Evolutionary conservation across 1,140 invertebrate species (phyloP), one percentile per base, ranked within the genome.

Genomic region (Drosophila truncata): DNA sequence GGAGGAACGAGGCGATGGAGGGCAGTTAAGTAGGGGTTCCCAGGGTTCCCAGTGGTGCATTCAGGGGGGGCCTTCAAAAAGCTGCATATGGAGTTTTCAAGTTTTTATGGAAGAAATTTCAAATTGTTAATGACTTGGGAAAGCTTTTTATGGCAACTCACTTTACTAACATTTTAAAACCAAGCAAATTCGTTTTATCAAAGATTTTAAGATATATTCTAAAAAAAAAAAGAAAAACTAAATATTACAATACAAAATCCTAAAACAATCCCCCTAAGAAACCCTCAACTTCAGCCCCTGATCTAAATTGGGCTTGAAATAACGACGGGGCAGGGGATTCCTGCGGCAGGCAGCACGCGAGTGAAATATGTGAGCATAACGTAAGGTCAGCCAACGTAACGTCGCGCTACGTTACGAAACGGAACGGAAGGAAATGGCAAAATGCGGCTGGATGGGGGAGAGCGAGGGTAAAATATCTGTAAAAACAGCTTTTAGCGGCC

Each of bases 401-500:
- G 50, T 54, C 65, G 71, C 55, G 63, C 31, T 61, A 80, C 81
- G 75, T 82, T 78, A 78, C 80, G 64, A 72, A 70, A 73, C 71
- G 73, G 60, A 80, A 84, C 85, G 85, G 85, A 88, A 85, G 81
- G 85, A 88, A 76, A 82, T 85, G 74, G 85, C 81, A 88, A 82
- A 90, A 90, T 76, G 84, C 59, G 83, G 64, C 83, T 72, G 44
- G 62, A 42, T 64, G 76, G 49, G n/a, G n/a, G 31, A 23, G 70
- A 57, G 23, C 1, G 63, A 58, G 65, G 65, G 59, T 67, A 76
- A 86, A 82, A 81, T 81, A 78, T 78, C 78, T 88, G 80, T 90
- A 88, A 88, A 88, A 88, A 74, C 85, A 85, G 84, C 84, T 88
- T 88, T 88, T 88, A 88, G 85, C 85, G 85, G 69, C 80, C 84